phyloP scores from a whole-genome alignment of 2,797 vertebrate genomes.

The Mormyrops boulengeri region DNA sequence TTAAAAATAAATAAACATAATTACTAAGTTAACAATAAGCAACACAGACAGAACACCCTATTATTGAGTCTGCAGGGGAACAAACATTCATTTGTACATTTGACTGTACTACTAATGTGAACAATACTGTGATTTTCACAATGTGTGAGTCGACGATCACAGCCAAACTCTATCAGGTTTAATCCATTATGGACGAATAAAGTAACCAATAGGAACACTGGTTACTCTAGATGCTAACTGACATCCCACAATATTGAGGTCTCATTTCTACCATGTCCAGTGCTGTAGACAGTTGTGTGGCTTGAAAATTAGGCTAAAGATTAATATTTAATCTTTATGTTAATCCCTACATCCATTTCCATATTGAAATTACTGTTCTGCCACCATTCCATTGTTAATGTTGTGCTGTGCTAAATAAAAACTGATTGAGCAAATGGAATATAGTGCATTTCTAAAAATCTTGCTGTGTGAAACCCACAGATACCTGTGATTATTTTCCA shows the following conservation, averaged over 20 bases:
- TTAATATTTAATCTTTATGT: neutral
- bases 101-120: neutral
- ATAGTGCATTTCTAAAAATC: neutral
- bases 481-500: conserved; percentile 18
- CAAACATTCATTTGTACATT: neutral
- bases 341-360: neutral
- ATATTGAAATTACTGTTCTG: neutral
- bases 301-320: neutral
- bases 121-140: neutral
- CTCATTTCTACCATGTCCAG: neutral
- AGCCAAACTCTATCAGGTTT: neutral
- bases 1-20: neutral
- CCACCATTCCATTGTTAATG: neutral
- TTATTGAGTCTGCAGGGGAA: neutral
- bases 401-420: neutral
- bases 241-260: neutral
- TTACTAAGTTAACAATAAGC: neutral
- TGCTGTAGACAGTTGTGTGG: neutral
- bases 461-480: neutral
- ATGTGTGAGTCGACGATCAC: neutral
- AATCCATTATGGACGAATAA: neutral
- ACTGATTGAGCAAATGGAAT: neutral
- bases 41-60: neutral
- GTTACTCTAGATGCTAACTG: neutral
- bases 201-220: neutral